Evolutionary conservation across 1,140 invertebrate genomes (phyloP).

Genomic region (Cephus cinctus): DNA sequence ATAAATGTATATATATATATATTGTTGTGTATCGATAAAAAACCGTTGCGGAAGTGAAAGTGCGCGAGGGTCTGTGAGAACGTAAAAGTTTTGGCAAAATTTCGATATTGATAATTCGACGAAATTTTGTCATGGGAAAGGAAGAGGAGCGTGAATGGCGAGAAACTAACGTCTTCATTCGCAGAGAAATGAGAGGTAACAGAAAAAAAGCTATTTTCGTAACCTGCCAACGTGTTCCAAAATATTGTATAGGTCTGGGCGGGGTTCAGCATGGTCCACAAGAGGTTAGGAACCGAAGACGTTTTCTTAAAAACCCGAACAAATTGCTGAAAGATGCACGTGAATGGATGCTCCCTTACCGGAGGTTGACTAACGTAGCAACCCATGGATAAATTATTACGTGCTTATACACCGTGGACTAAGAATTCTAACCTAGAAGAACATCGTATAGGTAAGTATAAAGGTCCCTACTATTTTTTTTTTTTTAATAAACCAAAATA

Average conservation of each 20-base stretch:
- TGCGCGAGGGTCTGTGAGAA: too few relatives aligned
- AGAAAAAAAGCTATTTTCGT: slow-evolving; percentile 29
- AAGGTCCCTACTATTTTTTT: too few relatives aligned
- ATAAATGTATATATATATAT: too few relatives aligned
- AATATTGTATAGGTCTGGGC: slow-evolving; percentile 29
- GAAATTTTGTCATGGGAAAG: slow-evolving; percentile 33
- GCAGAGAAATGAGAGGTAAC: slow-evolving; percentile 8
- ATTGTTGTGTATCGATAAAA: too few relatives aligned
- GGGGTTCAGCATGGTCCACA: not conserved
- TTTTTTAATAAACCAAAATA: too few relatives aligned
- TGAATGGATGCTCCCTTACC: slow-evolving; percentile 34
- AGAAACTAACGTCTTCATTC: slow-evolving; percentile 22
- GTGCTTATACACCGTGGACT: too few relatives aligned
- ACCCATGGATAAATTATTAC: slow-evolving; percentile 45
- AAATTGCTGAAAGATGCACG: slow-evolving; percentile 34
- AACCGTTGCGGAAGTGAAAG: too few relatives aligned
- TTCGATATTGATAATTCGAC: not conserved
- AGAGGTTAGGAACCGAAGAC: not conserved
- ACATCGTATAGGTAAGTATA: too few relatives aligned
- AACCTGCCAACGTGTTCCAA: slow-evolving; percentile 32
- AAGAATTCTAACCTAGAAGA: too few relatives aligned
- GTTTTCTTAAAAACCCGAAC: slow-evolving; percentile 32
- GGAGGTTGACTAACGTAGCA: slow-evolving; percentile 18
- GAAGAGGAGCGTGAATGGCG: slow-evolving; percentile 27
- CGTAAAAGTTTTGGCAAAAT: not conserved